phyloP scores from a whole-genome alignment of 2,888 invertebrate species.

The Caenorhabditis sp. region DNA sequence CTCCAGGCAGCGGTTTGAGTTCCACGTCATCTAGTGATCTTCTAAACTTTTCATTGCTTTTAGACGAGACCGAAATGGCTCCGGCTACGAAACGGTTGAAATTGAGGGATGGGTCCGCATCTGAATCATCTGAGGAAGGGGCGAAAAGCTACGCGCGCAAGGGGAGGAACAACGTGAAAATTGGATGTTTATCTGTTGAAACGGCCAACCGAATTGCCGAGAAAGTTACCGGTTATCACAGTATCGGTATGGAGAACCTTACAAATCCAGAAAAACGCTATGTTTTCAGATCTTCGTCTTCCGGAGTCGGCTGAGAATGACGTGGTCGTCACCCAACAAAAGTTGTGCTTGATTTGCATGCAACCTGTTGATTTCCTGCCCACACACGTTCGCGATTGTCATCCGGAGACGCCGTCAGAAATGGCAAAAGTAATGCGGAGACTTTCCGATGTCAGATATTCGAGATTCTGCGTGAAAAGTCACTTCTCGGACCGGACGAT shows the following conservation, averaged over 20 bases:
- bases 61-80: neutral
- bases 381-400: neutral
- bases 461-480: neutral
- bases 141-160: too few relatives aligned
- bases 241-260: neutral
- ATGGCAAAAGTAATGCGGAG: neutral
- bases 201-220: neutral
- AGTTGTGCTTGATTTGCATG: constrained; percentile 3
- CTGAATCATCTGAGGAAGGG: too few relatives aligned
- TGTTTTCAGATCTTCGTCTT: neutral
- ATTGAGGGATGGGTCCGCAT: neutral
- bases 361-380: neutral
- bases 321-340: neutral
- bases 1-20: too few relatives aligned
- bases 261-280: neutral
- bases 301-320: neutral
- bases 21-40: too few relatives aligned
- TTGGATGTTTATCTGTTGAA: neutral
- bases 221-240: neutral
- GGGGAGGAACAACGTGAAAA: neutral
- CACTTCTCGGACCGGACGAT: neutral
- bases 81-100: neutral
- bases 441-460: neutral
- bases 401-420: neutral
- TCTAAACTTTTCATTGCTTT: neutral